Conservation (phyloP, 2,113 vertebrate genomes). For the Struthidea cinerea region DNA sequence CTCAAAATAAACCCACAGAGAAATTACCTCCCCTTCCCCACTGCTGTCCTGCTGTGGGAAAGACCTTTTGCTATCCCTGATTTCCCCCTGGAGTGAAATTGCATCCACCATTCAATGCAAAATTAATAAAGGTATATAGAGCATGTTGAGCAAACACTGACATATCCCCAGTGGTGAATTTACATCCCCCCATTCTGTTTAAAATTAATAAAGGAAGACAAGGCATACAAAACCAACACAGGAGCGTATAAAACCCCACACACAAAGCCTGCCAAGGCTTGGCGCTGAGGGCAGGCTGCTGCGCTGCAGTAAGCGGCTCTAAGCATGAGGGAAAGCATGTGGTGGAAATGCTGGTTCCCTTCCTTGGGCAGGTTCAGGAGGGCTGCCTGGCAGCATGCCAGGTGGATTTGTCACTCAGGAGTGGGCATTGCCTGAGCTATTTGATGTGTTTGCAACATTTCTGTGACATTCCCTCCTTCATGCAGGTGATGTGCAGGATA, state of each 20-base stretch:
- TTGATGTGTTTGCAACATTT: not conserved
- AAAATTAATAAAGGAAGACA: constrained; percentile 51
- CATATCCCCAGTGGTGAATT: constrained; percentile 28
- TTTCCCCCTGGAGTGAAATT: not conserved
- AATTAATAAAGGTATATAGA: constrained; percentile 57
- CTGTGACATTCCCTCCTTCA: not conserved
- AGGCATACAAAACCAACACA: not conserved
- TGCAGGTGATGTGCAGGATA: not conserved
- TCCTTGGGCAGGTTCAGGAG: not conserved
- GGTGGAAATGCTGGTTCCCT: not conserved
- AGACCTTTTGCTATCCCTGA: not conserved
- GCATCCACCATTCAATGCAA: constrained; percentile 32
- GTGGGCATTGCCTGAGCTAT: not conserved
- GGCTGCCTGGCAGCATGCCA: not conserved
- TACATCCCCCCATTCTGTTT: constrained; percentile 23
- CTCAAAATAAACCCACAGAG: not conserved
- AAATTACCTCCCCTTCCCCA: not conserved
- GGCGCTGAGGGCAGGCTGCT: not conserved
- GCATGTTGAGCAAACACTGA: constrained; percentile 48
- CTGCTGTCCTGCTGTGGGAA: not conserved
- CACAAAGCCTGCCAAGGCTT: not conserved
- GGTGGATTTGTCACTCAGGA: not conserved
- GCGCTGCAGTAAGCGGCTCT: accelerated
- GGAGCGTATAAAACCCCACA: not conserved
- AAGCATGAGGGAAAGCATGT: accelerated